Conservation (phyloP, 2,797 vertebrate genomes). For the Chelonia mydas region DNA sequence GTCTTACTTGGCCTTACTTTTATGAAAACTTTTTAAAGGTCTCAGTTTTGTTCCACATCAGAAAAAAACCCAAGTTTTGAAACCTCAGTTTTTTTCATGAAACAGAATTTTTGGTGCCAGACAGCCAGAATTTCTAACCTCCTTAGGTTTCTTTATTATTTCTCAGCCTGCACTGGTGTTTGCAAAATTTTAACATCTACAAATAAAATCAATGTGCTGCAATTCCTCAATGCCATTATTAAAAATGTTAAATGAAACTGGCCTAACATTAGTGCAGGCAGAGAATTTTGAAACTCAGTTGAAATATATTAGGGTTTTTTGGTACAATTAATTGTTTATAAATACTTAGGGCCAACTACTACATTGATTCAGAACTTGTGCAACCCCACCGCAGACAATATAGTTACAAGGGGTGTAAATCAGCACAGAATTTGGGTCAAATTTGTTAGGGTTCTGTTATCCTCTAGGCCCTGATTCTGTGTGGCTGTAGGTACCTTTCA, state of each 20-base stretch:
- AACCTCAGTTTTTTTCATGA: not conserved
- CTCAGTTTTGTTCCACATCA: not conserved
- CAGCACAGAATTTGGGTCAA: not conserved
- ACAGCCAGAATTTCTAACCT: not conserved
- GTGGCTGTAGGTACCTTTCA: not conserved
- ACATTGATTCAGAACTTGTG: not conserved
- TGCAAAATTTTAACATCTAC: not conserved
- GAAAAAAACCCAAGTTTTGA: not conserved
- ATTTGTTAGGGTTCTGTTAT: not conserved
- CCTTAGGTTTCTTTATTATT: not conserved
- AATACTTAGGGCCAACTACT: not conserved
- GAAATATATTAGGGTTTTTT: not conserved
- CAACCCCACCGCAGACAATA: not conserved
- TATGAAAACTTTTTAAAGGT: not conserved
- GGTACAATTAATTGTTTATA: not conserved
- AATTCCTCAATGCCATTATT: not conserved
- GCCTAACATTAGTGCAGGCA: not conserved
- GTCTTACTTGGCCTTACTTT: not conserved
- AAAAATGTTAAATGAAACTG: not conserved
- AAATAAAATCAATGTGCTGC: not conserved
- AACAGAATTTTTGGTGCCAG: not conserved
- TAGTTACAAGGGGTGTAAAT: not conserved
- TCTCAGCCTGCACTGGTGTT: not conserved
- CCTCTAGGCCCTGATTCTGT: not conserved
- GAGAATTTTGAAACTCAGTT: not conserved